A percentile compares a stretch with the other conserved stretches of the same genome.
Evolutionary conservation across 2,888 invertebrate species (phyloP).

Genomic region (Peribatodes rhomboidaria): DNA sequence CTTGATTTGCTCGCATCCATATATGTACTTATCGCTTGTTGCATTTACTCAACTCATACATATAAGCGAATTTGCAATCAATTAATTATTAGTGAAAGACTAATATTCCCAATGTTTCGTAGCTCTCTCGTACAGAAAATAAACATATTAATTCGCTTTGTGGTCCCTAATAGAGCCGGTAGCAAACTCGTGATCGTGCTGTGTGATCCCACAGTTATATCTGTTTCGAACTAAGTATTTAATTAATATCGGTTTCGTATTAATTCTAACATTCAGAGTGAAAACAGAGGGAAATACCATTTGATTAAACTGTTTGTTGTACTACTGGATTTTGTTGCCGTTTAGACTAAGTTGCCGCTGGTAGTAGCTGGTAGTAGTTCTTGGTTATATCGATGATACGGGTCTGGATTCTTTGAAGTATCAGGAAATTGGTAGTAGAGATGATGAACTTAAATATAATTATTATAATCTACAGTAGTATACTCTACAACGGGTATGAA

Average conservation of each 20-base stretch:
- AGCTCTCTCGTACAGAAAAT: conserved; percentile 7
- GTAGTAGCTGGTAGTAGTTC: too few relatives aligned
- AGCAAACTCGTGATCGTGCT: not conserved
- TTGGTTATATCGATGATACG: too few relatives aligned
- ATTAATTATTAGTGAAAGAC: not conserved
- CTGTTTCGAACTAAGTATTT: conserved; percentile 3
- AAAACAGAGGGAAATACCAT: too few relatives aligned
- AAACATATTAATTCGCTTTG: conserved; percentile 20
- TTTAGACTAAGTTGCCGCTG: too few relatives aligned
- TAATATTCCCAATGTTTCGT: not conserved
- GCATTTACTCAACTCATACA: not conserved
- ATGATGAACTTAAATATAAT: not conserved
- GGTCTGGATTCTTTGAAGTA: not conserved
- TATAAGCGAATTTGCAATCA: not conserved
- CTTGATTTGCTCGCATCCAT: too few relatives aligned
- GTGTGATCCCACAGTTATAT: not conserved
- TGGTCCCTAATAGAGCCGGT: conserved; percentile 8
- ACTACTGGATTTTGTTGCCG: not conserved
- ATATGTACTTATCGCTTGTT: too few relatives aligned
- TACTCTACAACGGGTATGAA: too few relatives aligned
- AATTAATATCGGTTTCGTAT: conserved; percentile 1
- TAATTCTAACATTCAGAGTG: too few relatives aligned
- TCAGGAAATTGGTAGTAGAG: not conserved
- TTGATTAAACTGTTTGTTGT: not conserved
- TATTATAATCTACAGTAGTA: not conserved